Conservation (phyloP, 2,797 vertebrate genomes). For the Halcyon smyrnensis region DNA sequence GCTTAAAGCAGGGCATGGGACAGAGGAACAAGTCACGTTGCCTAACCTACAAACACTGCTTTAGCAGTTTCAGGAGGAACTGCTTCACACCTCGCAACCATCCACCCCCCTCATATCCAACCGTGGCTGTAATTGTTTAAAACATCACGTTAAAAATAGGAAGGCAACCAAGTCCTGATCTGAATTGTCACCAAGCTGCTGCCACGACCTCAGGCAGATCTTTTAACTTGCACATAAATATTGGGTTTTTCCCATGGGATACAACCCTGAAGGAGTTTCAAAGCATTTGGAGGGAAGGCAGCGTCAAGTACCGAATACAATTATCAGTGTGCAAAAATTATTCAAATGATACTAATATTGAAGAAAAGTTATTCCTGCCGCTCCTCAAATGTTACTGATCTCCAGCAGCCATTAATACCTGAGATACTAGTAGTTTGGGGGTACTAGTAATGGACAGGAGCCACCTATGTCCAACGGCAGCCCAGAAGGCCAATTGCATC, state of each 20-base stretch:
- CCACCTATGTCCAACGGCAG: too few relatives aligned
- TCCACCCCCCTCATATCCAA: background rate
- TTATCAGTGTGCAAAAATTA: background rate
- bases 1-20: background rate
- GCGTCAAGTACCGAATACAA: background rate
- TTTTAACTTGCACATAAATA: background rate
- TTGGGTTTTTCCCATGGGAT: background rate
- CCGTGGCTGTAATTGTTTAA: background rate
- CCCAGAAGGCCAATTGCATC: too few relatives aligned
- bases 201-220: background rate
- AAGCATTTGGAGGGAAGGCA: background rate
- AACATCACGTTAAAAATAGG: background rate
- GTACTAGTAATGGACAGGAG: too few relatives aligned
- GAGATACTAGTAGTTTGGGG: background rate
- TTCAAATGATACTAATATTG: background rate
- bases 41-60: background rate
- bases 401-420: background rate
- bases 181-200: background rate
- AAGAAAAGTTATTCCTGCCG: background rate
- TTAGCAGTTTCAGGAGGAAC: background rate
- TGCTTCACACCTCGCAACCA: background rate
- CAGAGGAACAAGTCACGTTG: fast-evolving
- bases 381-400: background rate
- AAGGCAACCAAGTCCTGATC: background rate
- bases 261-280: background rate